phyloP scores from a whole-genome alignment of 1,140 invertebrate genomes.

The Paraescarpia echinospica region DNA sequence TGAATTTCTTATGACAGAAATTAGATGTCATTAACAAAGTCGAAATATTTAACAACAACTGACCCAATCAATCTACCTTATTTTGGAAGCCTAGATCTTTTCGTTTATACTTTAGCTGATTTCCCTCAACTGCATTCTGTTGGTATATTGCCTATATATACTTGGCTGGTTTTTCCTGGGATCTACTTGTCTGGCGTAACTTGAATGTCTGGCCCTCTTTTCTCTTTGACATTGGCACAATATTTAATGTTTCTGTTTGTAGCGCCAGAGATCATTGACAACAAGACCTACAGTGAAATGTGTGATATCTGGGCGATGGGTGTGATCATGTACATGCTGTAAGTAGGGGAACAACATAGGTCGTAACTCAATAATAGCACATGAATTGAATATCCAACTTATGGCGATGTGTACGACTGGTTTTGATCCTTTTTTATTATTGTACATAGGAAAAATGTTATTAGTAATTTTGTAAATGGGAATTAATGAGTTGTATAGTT shows the following conservation, averaged over 20 bases:
- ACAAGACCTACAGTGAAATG: constrained; percentile 64
- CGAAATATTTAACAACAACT: too few relatives aligned
- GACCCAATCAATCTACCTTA: too few relatives aligned
- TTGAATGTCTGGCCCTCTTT: background rate
- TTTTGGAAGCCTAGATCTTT: too few relatives aligned
- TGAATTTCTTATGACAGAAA: too few relatives aligned
- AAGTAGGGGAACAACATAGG: constrained; percentile 35
- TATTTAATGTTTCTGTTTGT: constrained; percentile 31
- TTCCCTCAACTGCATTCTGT: too few relatives aligned
- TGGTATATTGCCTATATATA: too few relatives aligned
- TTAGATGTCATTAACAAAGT: too few relatives aligned
- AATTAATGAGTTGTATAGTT: too few relatives aligned
- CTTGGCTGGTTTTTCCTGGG: too few relatives aligned
- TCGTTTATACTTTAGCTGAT: too few relatives aligned
- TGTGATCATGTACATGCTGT: constrained; percentile 63
- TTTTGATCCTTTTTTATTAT: background rate
- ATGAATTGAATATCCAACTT: background rate
- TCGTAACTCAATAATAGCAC: background rate
- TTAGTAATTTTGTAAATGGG: background rate
- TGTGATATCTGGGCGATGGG: constrained; percentile 67
- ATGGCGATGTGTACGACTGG: background rate
- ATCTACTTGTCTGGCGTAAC: too few relatives aligned
- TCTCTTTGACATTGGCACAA: background rate
- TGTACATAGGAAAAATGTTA: background rate
- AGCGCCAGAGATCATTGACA: constrained; percentile 65